Percentiles rank a stretch among this genome's conserved stretches.
phyloP scores from a whole-genome alignment of 2,797 vertebrate genomes.

The Craterocephalus amniculus region DNA sequence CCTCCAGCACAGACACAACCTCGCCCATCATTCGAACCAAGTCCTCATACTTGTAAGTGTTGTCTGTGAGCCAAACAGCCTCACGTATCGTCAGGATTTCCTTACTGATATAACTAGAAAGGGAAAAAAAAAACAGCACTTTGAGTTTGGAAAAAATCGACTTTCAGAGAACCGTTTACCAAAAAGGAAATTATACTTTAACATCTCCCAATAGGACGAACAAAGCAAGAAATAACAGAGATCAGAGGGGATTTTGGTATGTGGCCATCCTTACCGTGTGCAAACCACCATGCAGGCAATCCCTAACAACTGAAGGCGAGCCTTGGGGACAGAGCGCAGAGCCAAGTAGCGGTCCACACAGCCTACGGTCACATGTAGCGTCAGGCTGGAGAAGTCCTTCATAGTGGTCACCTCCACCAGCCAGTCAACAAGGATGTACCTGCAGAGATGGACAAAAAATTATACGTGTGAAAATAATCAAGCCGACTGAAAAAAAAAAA shows the following conservation, averaged over 20 bases:
- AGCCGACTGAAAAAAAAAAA: not conserved
- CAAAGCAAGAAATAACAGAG: not conserved
- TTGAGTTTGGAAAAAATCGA: not conserved
- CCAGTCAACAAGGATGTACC: conserved; percentile 98
- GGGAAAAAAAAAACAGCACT: not conserved
- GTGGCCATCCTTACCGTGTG: conserved; percentile 86
- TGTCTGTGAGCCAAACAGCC: conserved; percentile 98
- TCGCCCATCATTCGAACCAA: conserved; percentile 99
- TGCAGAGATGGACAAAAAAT: conserved; percentile 50
- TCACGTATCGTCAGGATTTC: conserved; percentile 97
- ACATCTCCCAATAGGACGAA: not conserved
- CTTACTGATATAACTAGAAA: conserved; percentile 89
- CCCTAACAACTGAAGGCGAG: conserved; percentile 92
- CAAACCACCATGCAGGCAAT: conserved; percentile 99
- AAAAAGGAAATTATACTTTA: not conserved
- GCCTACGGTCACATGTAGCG: conserved; percentile 92
- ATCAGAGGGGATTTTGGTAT: not conserved
- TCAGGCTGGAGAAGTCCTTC: conserved; percentile 96
- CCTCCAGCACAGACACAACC: conserved; percentile 91
- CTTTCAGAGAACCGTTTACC: no score
- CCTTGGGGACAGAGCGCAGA: conserved; percentile 88
- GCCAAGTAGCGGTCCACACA: conserved; percentile 94
- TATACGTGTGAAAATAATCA: not conserved
- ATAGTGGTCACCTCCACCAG: conserved; percentile 97
- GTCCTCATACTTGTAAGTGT: conserved; percentile 98